phyloP scores from a whole-genome alignment of 1,140 invertebrate species.

The Aculops lycopersici region DNA sequence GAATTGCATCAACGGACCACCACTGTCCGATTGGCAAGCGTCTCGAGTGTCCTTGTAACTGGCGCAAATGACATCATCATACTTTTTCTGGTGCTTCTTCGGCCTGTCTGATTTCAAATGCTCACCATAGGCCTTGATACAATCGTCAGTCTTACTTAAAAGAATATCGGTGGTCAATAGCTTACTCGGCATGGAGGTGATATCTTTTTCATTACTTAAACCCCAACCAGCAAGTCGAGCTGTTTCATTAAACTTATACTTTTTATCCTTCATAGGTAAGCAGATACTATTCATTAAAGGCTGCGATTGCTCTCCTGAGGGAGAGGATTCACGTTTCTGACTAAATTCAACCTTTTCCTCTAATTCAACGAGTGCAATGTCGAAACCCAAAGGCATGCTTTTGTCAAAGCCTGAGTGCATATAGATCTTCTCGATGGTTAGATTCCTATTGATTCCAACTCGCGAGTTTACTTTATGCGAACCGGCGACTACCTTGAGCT shows the following conservation, averaged over 20 bases:
- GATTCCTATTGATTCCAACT: too few relatives aligned
- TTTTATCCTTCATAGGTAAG: not conserved
- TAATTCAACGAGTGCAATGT: not conserved
- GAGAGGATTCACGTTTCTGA: not conserved
- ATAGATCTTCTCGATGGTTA: too few relatives aligned
- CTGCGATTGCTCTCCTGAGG: too few relatives aligned
- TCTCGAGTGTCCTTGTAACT: not conserved
- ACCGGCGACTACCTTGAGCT: too few relatives aligned
- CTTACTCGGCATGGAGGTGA: not conserved
- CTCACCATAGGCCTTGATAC: not conserved
- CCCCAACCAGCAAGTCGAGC: slow-evolving; percentile 8
- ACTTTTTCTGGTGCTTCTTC: not conserved
- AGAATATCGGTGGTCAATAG: not conserved
- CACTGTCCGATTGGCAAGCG: slow-evolving; percentile 27
- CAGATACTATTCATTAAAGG: not conserved
- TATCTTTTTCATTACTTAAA: not conserved
- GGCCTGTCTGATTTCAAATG: not conserved
- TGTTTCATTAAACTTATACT: not conserved
- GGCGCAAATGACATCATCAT: not conserved
- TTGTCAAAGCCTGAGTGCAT: not conserved
- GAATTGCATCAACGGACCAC: slow-evolving; percentile 21
- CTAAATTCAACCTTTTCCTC: not conserved
- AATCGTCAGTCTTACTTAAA: not conserved
- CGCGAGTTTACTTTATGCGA: too few relatives aligned
- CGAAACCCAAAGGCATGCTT: not conserved